phyloP scores from a whole-genome alignment of 2,113 vertebrate genomes.

The Emydocephalus ijimae region DNA sequence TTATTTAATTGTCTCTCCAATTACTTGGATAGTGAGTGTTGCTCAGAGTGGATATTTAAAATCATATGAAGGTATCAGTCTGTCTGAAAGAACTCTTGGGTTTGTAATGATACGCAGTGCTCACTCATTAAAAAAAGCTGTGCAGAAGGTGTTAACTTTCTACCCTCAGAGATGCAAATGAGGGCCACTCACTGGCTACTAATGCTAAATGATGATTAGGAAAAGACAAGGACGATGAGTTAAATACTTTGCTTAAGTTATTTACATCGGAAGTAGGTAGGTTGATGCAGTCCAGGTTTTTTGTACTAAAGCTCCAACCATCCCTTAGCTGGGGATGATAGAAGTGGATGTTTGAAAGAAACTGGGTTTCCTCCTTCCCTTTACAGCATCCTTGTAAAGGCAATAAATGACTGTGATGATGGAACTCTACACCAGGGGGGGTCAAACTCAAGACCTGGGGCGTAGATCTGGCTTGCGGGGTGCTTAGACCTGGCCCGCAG shows the following conservation, averaged over 20 bases:
- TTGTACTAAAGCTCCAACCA: not conserved
- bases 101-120: not conserved
- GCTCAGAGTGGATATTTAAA: not conserved
- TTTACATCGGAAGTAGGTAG: not conserved
- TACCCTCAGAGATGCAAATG: not conserved
- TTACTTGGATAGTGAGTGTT: not conserved
- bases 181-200: not conserved
- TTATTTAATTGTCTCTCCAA: rapidly evolving
- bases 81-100: too few species aligned
- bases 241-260: not conserved
- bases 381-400: not conserved
- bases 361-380: not conserved
- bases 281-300: not conserved
- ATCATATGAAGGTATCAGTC: not conserved
- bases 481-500: too few species aligned
- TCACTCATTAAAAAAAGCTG: not conserved
- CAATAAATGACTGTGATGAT: not conserved
- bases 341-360: not conserved
- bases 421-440: not conserved
- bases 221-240: too few species aligned
- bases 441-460: too few species aligned
- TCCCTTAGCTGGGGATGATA: not conserved
- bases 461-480: too few species aligned
- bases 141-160: not conserved
- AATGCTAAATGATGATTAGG: not conserved